Evolutionary conservation across 2,113 vertebrate genomes (phyloP), one percentile per base, ranked within the genome.

Genomic region (Porphyrio hochstetteri): DNA sequence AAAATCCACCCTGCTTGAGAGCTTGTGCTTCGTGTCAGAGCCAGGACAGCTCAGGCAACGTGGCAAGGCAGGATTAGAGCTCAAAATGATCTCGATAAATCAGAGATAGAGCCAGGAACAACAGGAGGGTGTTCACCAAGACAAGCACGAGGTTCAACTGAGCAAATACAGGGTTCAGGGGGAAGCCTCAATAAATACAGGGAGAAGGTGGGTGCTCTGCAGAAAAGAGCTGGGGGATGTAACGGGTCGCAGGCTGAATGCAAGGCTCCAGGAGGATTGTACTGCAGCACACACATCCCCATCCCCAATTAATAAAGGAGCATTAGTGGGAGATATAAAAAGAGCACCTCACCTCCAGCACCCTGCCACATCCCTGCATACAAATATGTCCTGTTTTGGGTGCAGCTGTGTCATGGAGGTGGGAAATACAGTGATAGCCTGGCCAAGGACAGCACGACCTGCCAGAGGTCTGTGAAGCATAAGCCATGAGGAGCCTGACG

Each of bases 91-190:
- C 90, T 69, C 61, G 67, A 88, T 90, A 86, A 88, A 92, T 72
- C 10, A 17, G 86, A 83, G 71, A n/a, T 1, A 70, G 88, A 70
- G 82, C 80, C 92, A 92, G 92, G 64, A 92, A 95, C 90, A 94
- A 83, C 82, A 90, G 40, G 28, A 88, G 63, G 40, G 86, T 65
- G 86, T 86, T 96, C 91, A 90, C 68, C 59, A 63, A 86, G 63
- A 80, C 71, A 85, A 92, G 91, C 35, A 48, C 28, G 64, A 90
- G 82, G 86, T 90, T 97, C 95, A 81, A 55, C 56, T 0, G 9
- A 95, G 87, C 50, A 88, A 92, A 81, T 48, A 65, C 1, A 5
- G 55, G 68, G 86, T 2, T 3, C 3, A 53, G 40, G 25, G n/a
- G 65, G 68, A 90, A 90, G 82, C 55, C 91, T 88, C 74, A 77